phyloP scores from a whole-genome alignment of 30 jellyfish, hydroid and myxozoan genomes.

The Hydractinia echinata region DNA sequence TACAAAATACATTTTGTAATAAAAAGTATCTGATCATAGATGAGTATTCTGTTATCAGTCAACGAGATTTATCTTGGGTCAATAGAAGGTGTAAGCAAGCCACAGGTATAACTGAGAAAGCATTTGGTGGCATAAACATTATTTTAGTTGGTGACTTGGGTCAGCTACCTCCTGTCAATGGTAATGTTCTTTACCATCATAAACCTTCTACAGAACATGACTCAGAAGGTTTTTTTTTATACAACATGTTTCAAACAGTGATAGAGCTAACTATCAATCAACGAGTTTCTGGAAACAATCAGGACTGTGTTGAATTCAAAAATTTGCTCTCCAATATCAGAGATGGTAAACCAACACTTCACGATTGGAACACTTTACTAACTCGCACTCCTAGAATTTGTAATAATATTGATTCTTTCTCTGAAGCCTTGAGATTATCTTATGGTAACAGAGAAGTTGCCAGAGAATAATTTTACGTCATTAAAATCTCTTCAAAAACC shows the following conservation, averaged over 20 bases:
- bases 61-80: constrained; percentile 28
- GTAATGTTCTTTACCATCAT: constrained; percentile 17
- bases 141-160: constrained; percentile 32
- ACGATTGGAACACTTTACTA: constrained; percentile 20
- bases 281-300: constrained; percentile 19
- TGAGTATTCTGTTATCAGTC: constrained; percentile 37
- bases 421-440: constrained; percentile 5
- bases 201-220: neutral
- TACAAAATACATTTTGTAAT: neutral
- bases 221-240: constrained; percentile 26
- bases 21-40: constrained; percentile 12
- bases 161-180: constrained; percentile 42
- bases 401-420: neutral
- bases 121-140: constrained; percentile 31
- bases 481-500: constrained; percentile 18
- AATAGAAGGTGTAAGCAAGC: constrained; percentile 33
- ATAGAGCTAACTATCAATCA: neutral
- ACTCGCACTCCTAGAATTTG: constrained; percentile 22
- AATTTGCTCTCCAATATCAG: constrained; percentile 15
- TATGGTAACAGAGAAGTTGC: constrained; percentile 31
- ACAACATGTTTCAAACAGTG: constrained; percentile 12
- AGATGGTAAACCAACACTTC: constrained; percentile 14
- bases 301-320: constrained; percentile 9
- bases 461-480: constrained; percentile 1
- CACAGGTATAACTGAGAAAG: constrained; percentile 2